phyloP scores from a whole-genome alignment of 2,113 vertebrate genomes.

The Ondatra zibethicus region DNA sequence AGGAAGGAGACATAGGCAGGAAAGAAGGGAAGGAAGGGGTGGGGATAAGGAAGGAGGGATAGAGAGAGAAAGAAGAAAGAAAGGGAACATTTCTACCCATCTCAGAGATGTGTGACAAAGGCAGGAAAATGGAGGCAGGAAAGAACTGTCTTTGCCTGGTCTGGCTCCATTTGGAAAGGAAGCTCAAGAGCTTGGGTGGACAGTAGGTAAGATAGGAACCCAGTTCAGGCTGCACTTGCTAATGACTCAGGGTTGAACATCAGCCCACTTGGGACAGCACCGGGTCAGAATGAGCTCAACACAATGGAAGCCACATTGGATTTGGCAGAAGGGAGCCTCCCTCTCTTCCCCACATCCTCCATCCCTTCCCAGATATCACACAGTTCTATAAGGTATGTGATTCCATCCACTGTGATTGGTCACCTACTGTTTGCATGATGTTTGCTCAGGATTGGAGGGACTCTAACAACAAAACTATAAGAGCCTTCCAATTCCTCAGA shows the following conservation, averaged over 20 bases:
- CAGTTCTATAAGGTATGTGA: not conserved
- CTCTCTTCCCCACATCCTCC: not conserved
- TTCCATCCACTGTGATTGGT: not conserved
- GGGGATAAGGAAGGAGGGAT: too few relatives aligned
- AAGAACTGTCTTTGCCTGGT: not conserved
- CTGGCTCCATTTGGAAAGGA: not conserved
- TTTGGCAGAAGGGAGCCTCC: not conserved
- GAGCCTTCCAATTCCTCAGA: not conserved
- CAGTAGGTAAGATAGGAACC: not conserved
- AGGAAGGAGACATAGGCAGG: not conserved
- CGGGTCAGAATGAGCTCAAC: not conserved
- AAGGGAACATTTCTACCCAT: not conserved
- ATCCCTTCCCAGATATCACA: not conserved
- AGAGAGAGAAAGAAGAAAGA: too few relatives aligned
- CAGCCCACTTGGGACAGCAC: not conserved
- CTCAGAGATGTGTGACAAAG: constrained; percentile 58
- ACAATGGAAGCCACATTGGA: too few relatives aligned
- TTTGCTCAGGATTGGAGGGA: not conserved
- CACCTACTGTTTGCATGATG: not conserved
- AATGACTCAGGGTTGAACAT: not conserved
- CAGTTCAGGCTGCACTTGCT: not conserved
- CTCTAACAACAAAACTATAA: not conserved
- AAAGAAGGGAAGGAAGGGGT: not conserved
- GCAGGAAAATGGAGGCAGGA: not conserved
- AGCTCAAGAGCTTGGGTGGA: fast-evolving